phyloP scores from a whole-genome alignment of 23 tunicate species.

The Corella eumyota region DNA sequence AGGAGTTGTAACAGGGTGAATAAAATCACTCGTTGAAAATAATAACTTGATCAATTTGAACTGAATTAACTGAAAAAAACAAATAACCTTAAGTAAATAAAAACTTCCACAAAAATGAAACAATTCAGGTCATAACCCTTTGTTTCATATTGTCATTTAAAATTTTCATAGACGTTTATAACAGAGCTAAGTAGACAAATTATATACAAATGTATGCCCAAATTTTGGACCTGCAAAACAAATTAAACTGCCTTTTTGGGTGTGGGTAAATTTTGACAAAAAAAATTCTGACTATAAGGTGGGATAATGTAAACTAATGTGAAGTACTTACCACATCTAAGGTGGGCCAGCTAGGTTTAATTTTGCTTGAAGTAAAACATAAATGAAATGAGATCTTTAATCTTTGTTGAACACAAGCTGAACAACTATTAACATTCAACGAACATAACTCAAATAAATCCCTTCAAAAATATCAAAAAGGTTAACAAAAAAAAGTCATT shows the following conservation, averaged over 20 bases:
- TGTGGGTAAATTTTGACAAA: no score
- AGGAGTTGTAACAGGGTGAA: slow-evolving; percentile 56
- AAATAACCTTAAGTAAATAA: slow-evolving; percentile 1
- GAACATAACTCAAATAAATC: slow-evolving; percentile 55
- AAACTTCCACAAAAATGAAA: no score
- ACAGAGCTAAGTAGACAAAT: no score
- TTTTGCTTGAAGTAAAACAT: slow-evolving; percentile 10
- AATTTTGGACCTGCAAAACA: no score
- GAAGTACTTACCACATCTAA: slow-evolving; percentile 33
- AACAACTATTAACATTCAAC: slow-evolving; percentile 30
- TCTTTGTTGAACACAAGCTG: slow-evolving; percentile 31
- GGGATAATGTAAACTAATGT: no score
- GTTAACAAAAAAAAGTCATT: no score
- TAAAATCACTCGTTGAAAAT: slow-evolving; percentile 75
- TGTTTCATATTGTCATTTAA: no score
- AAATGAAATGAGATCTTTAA: slow-evolving; percentile 30
- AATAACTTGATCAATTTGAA: slow-evolving; percentile 73
- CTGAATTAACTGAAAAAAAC: slow-evolving; percentile 43
- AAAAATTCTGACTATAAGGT: no score
- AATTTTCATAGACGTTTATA: no score
- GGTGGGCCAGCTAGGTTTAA: slow-evolving; percentile 13
- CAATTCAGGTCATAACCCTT: no score
- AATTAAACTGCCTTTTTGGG: no score
- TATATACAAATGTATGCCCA: no score
- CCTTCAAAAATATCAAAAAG: slow-evolving; percentile 16